Conservation (phyloP, 2,113 vertebrate genomes). For the Pithys albifrons region DNA sequence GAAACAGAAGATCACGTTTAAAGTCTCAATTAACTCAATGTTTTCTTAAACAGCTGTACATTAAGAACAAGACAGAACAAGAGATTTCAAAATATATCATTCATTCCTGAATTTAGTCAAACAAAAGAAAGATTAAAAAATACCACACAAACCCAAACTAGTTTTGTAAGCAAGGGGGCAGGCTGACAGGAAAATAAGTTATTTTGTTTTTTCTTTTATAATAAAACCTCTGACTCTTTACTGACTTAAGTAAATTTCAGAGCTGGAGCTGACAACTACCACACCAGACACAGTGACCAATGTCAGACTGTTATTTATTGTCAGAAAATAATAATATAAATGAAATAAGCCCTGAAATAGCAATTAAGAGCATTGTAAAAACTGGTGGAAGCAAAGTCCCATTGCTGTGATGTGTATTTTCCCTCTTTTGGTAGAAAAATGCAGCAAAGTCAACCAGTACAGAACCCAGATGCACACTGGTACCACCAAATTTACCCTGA, state of each 20-base stretch:
- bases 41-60: not conserved
- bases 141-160: not conserved
- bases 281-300: not conserved
- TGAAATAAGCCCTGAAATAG: not conserved
- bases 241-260: not conserved
- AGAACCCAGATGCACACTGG: not conserved
- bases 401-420: not conserved
- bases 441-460: not conserved
- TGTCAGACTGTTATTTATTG: not conserved
- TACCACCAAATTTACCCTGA: not conserved
- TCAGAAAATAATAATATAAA: conserved; percentile 18
- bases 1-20: not conserved
- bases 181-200: not conserved
- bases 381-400: not conserved
- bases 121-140: not conserved
- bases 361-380: not conserved
- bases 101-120: not conserved
- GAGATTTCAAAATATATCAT: not conserved
- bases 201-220: not conserved
- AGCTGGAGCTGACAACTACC: not conserved
- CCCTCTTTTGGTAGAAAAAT: conserved; percentile 10
- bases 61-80: not conserved
- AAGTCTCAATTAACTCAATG: not conserved
- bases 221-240: not conserved
- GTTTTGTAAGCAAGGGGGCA: not conserved